These are phyloP conservation scores for Drosophila neocordata DNA, from an alignment of 1,140 invertebrate species.

Conservation along the genomic window DNA sequence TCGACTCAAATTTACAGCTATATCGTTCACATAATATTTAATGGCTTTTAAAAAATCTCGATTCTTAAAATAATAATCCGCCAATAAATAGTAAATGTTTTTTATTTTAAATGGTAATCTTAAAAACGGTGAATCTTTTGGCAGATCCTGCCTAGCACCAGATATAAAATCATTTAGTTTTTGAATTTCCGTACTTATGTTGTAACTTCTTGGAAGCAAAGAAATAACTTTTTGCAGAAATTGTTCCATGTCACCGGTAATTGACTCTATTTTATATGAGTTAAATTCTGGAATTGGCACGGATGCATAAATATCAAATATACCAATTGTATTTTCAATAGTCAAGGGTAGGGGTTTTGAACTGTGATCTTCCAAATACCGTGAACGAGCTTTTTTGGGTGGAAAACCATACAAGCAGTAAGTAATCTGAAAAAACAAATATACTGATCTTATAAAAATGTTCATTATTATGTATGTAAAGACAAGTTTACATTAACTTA, in stretches of 20 bases:
- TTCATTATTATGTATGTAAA: no score
- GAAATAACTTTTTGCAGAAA: conserved; percentile 90
- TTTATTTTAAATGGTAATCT: conserved; percentile 85
- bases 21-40: conserved; percentile 92
- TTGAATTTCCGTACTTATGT: conserved; percentile 85
- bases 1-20: conserved; percentile 90
- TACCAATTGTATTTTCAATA: conserved; percentile 89
- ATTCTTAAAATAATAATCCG: conserved; percentile 95
- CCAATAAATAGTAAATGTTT: conserved; percentile 94
- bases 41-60: conserved; percentile 90
- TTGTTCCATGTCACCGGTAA: conserved; percentile 90
- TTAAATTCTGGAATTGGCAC: conserved; percentile 92
- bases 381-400: conserved; percentile 88
- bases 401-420: conserved; percentile 95
- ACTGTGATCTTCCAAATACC: conserved; percentile 92
- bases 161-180: conserved; percentile 88
- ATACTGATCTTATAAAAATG: no score
- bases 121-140: conserved; percentile 57
- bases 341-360: conserved; percentile 88
- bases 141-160: conserved; percentile 84
- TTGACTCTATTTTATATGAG: conserved; percentile 87
- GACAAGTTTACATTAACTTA: no score
- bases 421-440: conserved; percentile 82
- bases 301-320: conserved; percentile 94
- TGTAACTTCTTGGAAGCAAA: conserved; percentile 87